A percentile compares a stretch with the other conserved stretches of the same genome.
Conservation (phyloP, 53 echinoderm and acorn worm species). For the Holothuria leucospilota region DNA sequence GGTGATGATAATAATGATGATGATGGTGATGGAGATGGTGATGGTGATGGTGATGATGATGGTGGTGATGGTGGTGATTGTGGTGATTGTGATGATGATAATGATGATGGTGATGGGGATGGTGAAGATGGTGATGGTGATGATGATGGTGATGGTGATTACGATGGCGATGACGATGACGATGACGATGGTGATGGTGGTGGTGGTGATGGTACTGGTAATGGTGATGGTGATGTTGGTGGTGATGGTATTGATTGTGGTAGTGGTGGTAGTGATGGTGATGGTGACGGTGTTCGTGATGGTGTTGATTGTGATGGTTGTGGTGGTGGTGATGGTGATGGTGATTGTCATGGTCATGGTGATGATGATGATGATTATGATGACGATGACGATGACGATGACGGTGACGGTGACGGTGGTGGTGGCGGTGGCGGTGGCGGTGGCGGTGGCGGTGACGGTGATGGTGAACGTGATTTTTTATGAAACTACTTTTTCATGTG, state of each 20-base stretch:
- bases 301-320: neutral
- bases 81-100: no score
- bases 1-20: no score
- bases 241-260: neutral
- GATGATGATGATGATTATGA: no score
- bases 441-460: neutral
- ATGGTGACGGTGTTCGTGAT: neutral
- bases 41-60: no score
- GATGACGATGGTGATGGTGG: neutral
- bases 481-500: no score
- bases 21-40: no score
- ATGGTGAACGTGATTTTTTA: neutral
- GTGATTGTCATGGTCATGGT: neutral
- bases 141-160: conserved; percentile 6
- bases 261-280: neutral
- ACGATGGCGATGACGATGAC: neutral
- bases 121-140: no score
- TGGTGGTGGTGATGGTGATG: neutral
- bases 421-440: neutral
- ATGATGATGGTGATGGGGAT: no score
- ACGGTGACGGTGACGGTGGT: neutral
- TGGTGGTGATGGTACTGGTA: neutral
- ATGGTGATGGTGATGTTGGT: neutral
- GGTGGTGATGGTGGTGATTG: no score
- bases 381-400: neutral